Base-by-base conservation (phyloP, 1,140 invertebrate species). In the Pseudomyrmex flavicornis region DNA sequence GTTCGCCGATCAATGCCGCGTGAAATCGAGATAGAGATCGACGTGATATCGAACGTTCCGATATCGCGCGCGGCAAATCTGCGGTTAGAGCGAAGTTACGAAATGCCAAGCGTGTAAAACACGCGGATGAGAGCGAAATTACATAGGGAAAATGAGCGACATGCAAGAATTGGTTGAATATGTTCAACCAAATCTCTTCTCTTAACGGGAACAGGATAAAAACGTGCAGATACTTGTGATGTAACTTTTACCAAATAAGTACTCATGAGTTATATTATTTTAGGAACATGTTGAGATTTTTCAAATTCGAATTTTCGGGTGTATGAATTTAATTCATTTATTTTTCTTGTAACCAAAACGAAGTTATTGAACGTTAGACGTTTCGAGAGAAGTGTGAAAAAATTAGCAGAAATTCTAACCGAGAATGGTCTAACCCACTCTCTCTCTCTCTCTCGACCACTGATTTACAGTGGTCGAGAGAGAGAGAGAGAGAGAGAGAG, bases 81-180 rank as follows among this genome's bases (percentile, higher is more conserved):
- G 77, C 62, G 74, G 62, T 77, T 77, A 68, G 46, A 77, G 54
- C 12, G 54, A 77, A 77, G 63, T 75, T 75, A 50, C 44, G 22
- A 63, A 77, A 77, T 20, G 46, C 26, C 26, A 3, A 13, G 26
- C 62, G 35, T 91, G 35, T 91, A 92, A 92, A 93, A 93, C 35
- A 35, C 92, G 91, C 90, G 92, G 92, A 92, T 90, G 90, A 85
- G 83, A 89, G 54, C 26, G 77, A 61, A 66, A 88, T 84, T 84
- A 35, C 74, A 12, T 26, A 26, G 74, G 62, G 54, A 54, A 66
- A 46, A 4, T n/a, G 48, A 12, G 22, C 22, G 48, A 77, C 59
- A n/a, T 54, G 48, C 20, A 48, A 77, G 48, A 77, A 77, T 46
- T 66, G 62, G 62, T 77, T 66, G 7, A 48, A 52, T 22, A 44